Evolutionary conservation across 2,113 vertebrate species (phyloP).

Genomic region (Macrotis lagotis): DNA sequence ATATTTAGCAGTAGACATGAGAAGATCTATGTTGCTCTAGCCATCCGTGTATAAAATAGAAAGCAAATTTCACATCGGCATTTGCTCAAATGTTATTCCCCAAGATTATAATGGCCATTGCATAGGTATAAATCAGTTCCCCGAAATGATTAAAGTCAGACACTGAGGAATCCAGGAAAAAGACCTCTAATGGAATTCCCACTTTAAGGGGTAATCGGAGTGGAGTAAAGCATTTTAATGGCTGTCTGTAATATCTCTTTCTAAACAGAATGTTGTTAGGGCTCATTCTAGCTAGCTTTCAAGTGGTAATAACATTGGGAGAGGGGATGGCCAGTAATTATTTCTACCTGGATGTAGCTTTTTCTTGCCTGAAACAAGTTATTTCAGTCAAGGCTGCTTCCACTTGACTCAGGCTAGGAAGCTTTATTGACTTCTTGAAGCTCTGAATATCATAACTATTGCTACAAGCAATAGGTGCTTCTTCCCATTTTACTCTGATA

Average conservation of each 20-base stretch:
- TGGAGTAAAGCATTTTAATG: conserved; percentile 70
- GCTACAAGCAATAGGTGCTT: conserved; percentile 46
- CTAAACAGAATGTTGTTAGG: conserved; percentile 73
- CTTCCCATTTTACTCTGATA: conserved; percentile 31
- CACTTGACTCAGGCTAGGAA: conserved; percentile 61
- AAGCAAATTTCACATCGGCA: conserved; percentile 52
- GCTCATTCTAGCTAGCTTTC: conserved; percentile 73
- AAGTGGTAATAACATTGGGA: conserved; percentile 50
- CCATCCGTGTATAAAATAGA: conserved; percentile 37
- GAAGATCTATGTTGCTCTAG: conserved; percentile 61
- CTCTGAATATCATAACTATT: background rate
- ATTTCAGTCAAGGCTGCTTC: conserved; percentile 57
- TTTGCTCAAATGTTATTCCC: conserved; percentile 69
- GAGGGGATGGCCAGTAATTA: conserved; percentile 58
- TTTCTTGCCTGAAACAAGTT: conserved; percentile 56
- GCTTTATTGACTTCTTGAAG: conserved; percentile 55
- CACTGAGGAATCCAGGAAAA: conserved; percentile 65
- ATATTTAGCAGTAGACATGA: conserved; percentile 58
- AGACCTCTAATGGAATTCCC: conserved; percentile 66
- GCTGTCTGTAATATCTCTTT: conserved; percentile 69
- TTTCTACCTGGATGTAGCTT: conserved; percentile 65
- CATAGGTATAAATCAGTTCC: conserved; percentile 47
- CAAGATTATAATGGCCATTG: conserved; percentile 63
- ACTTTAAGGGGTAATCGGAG: conserved; percentile 72
- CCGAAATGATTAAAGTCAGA: conserved; percentile 67